Conservation (phyloP, 2,888 invertebrate genomes). For the Priocnemis perturbator region DNA sequence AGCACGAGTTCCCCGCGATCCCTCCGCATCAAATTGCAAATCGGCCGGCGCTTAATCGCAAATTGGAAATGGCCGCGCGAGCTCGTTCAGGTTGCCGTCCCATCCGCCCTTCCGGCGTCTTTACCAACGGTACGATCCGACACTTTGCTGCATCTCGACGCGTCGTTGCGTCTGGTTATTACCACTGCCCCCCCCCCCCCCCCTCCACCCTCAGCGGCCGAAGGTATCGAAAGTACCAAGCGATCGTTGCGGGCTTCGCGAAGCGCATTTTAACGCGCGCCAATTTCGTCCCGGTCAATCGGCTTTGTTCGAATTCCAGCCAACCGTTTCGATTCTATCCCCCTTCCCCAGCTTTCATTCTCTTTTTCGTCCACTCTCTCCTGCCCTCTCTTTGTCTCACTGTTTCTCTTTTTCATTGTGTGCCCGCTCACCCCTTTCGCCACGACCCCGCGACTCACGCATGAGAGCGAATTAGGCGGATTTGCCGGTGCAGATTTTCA, state of each 20-base stretch:
- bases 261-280: slow-evolving; percentile 21
- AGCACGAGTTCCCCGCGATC: slow-evolving; percentile 36
- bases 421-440: no score
- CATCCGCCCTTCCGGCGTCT: no score
- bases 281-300: slow-evolving; percentile 36
- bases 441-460: slow-evolving; percentile 15
- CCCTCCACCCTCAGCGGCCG: not conserved
- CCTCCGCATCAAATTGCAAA: slow-evolving; percentile 60
- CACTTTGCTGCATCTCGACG: not conserved
- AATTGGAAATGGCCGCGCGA: slow-evolving; percentile 57
- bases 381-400: no score
- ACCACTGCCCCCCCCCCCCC: not conserved
- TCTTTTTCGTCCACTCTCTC: no score
- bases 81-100: slow-evolving; percentile 25
- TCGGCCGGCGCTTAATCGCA: slow-evolving; percentile 55
- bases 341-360: no score
- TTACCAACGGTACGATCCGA: slow-evolving; percentile 31
- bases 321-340: slow-evolving; percentile 25
- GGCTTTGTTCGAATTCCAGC: slow-evolving; percentile 29
- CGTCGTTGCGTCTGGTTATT: not conserved
- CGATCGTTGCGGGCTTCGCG: not conserved
- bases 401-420: no score
- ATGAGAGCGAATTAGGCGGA: slow-evolving; percentile 32
- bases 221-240: no score
- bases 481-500: slow-evolving; percentile 22